Evolutionary conservation across 2,888 invertebrate genomes (phyloP), one percentile per base, ranked within the genome.

Genomic region (Leptinotarsa peninsularis): DNA sequence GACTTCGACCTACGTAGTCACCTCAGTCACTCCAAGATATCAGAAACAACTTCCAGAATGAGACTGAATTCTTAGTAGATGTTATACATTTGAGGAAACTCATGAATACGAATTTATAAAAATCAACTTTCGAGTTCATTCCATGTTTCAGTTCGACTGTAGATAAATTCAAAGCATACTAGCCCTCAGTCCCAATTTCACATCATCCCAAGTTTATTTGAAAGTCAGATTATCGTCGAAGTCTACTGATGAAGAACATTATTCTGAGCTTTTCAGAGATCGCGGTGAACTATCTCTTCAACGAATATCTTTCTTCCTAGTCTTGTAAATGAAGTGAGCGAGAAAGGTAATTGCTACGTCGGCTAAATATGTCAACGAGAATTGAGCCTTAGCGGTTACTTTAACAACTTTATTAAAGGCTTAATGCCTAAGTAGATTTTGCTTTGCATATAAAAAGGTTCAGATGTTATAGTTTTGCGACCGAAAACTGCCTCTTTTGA

Each of bases 341-440:
- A 80, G 78, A 78, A 73, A 76, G 80, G 75, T 78, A 79, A 80
- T 78, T 77, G 75, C 76, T 71, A 70, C 72, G 76, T 67, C 73
- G 50, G 75, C 69, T 74, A 74, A 78, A 79, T 79, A 81, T 78
- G 81, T 78, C 76, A 80, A 80, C 67, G 79, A 76, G 78, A 82
- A 82, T 81, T 81, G 80, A 75, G 78, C 78, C 81, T 81, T 77
- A 77, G 81, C 71, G 82, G 83, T 82, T 80, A 82, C 80, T 83
- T 75, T 79, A 82, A 82, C 82, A 81, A 82, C 82, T 83, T 82
- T 82, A 83, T 83, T 81, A 83, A 83, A 81, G 80, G 80, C 80
- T 78, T 81, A 83, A 83, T 81, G 82, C 80, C 76, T 81, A 82
- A 83, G 79, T 79, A 80, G 82, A 80, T 82, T 81, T 82, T 78